Evolutionary conservation across 2,888 invertebrate species (phyloP), one percentile per base, ranked within the genome.

Genomic region (Aradus depressus): DNA sequence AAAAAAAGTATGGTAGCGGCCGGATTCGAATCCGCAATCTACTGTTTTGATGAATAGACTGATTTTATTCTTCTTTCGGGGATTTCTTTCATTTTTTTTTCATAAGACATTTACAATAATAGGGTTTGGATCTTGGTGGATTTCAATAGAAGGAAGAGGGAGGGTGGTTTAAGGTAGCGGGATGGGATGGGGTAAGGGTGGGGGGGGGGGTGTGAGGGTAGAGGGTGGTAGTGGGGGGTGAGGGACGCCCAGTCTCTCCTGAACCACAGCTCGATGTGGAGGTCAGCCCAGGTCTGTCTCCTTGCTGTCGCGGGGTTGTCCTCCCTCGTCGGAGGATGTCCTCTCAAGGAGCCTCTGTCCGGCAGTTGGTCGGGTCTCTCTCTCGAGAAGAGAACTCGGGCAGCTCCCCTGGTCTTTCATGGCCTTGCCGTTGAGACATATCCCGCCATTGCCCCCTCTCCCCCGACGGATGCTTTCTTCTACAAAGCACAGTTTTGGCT

Each of bases 371-470:
- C 47, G 18, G 57, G 57, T 18, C 53, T 52, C 10, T 32, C 32
- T 32, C 66, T 75, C 16, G 74, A 75, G 66, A 73, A 73, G 35
- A 63, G 75, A 60, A 71, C 74, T 52, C 69, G 72, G 63, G 71
- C 72, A 54, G 72, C 75, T 56, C 69, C 72, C 32, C 71, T 75
- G 64, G 74, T 75, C 62, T 74, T 75, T 66, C 72, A 72, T 62
- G 75, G 74, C 43, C 66, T 76, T 62, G 75, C 75, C 59, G 62
- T 64, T 35, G 59, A 61, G 31, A 58, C 60, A 22, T 60, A 59
- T 52, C 61, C 62, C 47, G 45, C 52, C 23, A 44, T 57, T 16
- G 41, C 44, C 12, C 31, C 39, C 16, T 22, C 47, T 3, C 52
- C 57, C 12, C 58, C 60, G 22, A 45, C 52, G 2, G 53, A 51